phyloP scores from a whole-genome alignment of 2,113 vertebrate genomes.

The Dipodomys spectabilis region DNA sequence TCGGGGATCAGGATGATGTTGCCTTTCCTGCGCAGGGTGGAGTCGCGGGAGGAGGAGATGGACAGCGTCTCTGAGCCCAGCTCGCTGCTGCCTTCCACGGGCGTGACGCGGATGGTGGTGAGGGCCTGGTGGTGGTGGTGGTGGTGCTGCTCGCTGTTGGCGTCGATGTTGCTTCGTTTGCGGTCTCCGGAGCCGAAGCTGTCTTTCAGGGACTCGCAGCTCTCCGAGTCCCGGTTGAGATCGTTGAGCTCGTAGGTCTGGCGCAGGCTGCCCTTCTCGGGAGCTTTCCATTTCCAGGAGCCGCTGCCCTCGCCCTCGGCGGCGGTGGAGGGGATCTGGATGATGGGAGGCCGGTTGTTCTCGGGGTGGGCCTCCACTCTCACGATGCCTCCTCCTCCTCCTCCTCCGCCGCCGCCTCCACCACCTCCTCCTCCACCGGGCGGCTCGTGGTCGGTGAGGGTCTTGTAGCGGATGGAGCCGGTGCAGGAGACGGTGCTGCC shows the following conservation, averaged over 20 bases:
- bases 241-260: constrained; percentile 97
- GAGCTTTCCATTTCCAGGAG: constrained; percentile 98
- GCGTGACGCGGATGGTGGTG: constrained; percentile 96
- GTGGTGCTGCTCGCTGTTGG: constrained; percentile 82
- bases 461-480: constrained; percentile 92
- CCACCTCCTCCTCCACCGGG: too few relatives aligned
- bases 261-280: constrained; percentile 92
- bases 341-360: constrained; percentile 92
- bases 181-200: constrained; percentile 91
- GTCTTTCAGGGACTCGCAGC: constrained; percentile 93
- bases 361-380: constrained; percentile 97
- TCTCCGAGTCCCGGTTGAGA: constrained; percentile 95
- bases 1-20: constrained; percentile 97
- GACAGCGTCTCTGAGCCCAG: constrained; percentile 93
- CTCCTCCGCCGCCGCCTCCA: too few relatives aligned
- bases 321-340: constrained; percentile 91
- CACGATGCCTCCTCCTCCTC: constrained; percentile 86
- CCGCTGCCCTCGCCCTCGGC: constrained; percentile 93
- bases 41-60: constrained; percentile 94
- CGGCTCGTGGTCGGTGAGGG: constrained; percentile 93
- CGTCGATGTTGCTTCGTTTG: constrained; percentile 91
- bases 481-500: constrained; percentile 92
- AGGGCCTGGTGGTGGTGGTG: constrained; percentile 90
- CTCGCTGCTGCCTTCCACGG: constrained; percentile 92
- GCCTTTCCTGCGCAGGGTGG: constrained; percentile 94